A percentile compares a stretch with the other conserved stretches of the same genome.
Evolutionary conservation across 2,888 invertebrate species (phyloP).

Genomic region (Dryococelus australis): DNA sequence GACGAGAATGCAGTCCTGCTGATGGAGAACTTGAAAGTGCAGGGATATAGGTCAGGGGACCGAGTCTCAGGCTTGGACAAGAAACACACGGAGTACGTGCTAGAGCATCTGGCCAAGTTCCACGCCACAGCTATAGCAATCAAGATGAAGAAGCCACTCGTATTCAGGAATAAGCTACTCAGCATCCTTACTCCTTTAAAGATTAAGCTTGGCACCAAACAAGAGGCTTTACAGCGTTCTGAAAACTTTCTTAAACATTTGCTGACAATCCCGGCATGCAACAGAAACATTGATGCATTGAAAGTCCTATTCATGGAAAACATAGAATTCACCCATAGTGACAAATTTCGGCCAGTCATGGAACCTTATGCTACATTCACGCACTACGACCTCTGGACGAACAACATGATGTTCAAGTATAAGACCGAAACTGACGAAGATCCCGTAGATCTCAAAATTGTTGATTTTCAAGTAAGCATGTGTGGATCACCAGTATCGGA

Average conservation of each 20-base stretch:
- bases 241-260: not conserved
- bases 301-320: not conserved
- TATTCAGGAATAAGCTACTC: conserved; percentile 57
- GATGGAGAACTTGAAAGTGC: conserved; percentile 64
- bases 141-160: conserved; percentile 59
- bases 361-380: conserved; percentile 63
- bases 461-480: conserved; percentile 67
- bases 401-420: conserved; percentile 65
- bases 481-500: conserved; percentile 64
- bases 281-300: not conserved
- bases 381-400: conserved; percentile 69
- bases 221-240: conserved; percentile 42
- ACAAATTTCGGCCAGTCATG: conserved; percentile 37
- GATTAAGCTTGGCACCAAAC: conserved; percentile 48
- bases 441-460: conserved; percentile 63
- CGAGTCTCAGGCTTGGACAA: conserved; percentile 63
- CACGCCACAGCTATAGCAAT: conserved; percentile 67
- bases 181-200: conserved; percentile 41
- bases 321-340: not conserved
- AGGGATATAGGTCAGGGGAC: conserved; percentile 63
- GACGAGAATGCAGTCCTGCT: conserved; percentile 62
- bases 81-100: conserved; percentile 59
- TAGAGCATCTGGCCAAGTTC: conserved; percentile 63
- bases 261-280: not conserved
- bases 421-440: conserved; percentile 51